Conservation (phyloP, 2,888 invertebrate species). For the Ormyrus thymus region DNA sequence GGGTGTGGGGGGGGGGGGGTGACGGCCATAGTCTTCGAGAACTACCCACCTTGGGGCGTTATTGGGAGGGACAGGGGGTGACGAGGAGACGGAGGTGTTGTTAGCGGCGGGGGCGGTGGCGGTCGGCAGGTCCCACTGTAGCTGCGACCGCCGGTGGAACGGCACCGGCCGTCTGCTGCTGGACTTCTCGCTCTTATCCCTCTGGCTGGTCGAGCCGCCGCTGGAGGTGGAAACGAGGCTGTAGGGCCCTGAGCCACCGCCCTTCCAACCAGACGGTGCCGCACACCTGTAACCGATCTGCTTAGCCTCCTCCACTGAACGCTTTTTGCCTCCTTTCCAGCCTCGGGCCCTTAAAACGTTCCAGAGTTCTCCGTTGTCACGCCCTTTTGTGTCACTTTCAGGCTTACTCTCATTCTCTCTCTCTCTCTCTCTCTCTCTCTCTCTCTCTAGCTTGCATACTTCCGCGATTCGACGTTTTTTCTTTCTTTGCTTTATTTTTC, state of each 20-base stretch:
- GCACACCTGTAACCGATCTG: conserved; percentile 73
- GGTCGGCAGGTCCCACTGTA: conserved; percentile 67
- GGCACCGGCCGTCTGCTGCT: conserved; percentile 71
- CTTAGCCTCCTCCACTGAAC: conserved; percentile 64
- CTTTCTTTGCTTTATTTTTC: too few species aligned
- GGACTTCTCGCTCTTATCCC: too few species aligned
- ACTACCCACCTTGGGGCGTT: conserved; percentile 74
- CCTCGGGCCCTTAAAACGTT: conserved; percentile 49
- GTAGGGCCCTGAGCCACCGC: conserved; percentile 28
- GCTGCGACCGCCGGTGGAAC: conserved; percentile 79
- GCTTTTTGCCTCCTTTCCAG: conserved; percentile 41
- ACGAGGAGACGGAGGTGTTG: neutral
- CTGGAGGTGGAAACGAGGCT: neutral
- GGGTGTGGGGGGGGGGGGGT: conserved; percentile 4
- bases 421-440: neutral
- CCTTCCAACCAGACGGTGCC: conserved; percentile 74
- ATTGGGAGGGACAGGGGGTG: conserved; percentile 61
- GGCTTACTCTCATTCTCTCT: neutral
- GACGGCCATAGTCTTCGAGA: conserved; percentile 55
- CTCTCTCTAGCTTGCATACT: neutral
- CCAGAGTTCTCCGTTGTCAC: too few species aligned
- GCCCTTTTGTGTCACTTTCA: too few species aligned
- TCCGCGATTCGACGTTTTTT: too few species aligned
- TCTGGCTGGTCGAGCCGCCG: neutral
- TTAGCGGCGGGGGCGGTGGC: conserved; percentile 25